phyloP scores from a whole-genome alignment of 2,797 vertebrate genomes.

The Notamacropus eugenii region DNA sequence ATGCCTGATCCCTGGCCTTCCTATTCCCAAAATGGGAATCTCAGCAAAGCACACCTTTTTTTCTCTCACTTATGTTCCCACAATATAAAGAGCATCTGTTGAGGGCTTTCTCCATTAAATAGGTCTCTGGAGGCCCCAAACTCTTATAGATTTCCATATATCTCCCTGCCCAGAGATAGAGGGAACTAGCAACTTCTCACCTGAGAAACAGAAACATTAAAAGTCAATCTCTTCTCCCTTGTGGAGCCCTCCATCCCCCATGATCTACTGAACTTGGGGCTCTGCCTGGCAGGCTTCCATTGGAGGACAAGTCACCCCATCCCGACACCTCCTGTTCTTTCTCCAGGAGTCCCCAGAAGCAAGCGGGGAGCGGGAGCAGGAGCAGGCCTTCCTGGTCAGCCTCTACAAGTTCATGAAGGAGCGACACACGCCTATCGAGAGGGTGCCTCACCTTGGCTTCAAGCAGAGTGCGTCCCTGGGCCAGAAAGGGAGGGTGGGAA shows the following conservation, averaged over 20 bases:
- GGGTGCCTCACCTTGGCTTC: slow-evolving; percentile 97
- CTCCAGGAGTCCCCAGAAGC: slow-evolving; percentile 80
- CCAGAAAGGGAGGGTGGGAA: slow-evolving; percentile 53
- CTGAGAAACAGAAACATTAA: background rate
- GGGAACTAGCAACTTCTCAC: background rate
- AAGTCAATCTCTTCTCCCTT: background rate
- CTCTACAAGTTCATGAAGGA: slow-evolving; percentile 96
- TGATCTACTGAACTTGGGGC: slow-evolving; percentile 1
- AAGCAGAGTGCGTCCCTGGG: slow-evolving; percentile 92
- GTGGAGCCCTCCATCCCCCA: background rate
- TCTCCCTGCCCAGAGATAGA: background rate
- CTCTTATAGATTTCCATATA: background rate
- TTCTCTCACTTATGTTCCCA: background rate
- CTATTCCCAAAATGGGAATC: background rate
- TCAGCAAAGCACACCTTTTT: background rate
- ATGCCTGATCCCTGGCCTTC: background rate
- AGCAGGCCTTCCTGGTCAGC: slow-evolving; percentile 89
- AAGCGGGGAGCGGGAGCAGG: slow-evolving; percentile 85
- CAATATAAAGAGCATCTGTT: background rate
- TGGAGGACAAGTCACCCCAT: slow-evolving; percentile 36
- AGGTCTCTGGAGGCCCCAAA: background rate
- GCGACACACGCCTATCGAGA: slow-evolving; percentile 93
- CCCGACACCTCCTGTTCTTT: slow-evolving; percentile 66
- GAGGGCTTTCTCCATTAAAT: background rate
- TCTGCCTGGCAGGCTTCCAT: background rate